A percentile compares a stretch with the other conserved stretches of the same genome.
Conservation (phyloP, 2,888 invertebrate genomes). For the Myopa testacea region DNA sequence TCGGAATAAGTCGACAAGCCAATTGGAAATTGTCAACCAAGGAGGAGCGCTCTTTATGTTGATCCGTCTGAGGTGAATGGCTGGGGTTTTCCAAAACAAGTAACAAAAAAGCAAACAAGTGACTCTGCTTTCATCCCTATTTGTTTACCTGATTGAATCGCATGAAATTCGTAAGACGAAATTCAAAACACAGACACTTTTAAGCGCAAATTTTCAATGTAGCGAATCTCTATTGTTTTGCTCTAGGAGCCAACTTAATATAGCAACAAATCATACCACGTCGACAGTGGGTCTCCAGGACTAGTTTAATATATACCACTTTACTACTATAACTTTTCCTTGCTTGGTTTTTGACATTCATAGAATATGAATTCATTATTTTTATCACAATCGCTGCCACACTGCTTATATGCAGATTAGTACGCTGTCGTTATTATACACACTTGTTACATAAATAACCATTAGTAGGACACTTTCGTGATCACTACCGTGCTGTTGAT, state of each 20-base stretch:
- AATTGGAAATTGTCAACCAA: too few species aligned
- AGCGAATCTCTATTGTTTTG: neutral
- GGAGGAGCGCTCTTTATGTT: too few species aligned
- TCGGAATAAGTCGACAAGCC: too few species aligned
- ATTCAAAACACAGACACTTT: neutral
- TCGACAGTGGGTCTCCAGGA: neutral
- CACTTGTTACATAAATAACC: conserved; percentile 64
- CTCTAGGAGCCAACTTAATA: neutral
- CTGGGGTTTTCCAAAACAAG: too few species aligned
- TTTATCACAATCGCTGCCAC: conserved; percentile 22
- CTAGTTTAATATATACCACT: neutral
- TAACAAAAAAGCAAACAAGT: too few species aligned
- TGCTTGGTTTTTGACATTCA: conserved; percentile 9
- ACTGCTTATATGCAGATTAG: conserved; percentile 21
- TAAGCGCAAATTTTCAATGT: neutral
- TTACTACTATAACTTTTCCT: neutral
- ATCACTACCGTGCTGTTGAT: conserved; percentile 10
- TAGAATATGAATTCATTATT: conserved; percentile 13
- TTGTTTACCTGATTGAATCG: neutral
- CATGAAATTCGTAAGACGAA: neutral
- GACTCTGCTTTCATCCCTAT: neutral
- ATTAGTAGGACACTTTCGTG: conserved; percentile 31
- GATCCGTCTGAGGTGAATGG: too few species aligned
- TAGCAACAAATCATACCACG: neutral
- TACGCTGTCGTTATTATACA: conserved; percentile 45